Conservation (phyloP, 2,888 invertebrate genomes). For the Biston stratarius region DNA sequence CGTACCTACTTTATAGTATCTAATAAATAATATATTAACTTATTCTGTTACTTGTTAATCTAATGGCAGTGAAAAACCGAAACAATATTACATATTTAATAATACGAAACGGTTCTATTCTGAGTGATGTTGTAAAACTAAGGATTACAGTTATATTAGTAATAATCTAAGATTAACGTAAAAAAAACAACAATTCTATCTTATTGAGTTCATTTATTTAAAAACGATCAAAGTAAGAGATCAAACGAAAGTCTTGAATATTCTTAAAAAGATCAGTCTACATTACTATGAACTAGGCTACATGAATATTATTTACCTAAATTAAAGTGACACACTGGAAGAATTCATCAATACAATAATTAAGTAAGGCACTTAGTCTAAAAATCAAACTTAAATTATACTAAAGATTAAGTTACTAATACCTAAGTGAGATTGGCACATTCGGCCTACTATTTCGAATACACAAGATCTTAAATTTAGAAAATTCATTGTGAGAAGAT, state of each 20-base stretch:
- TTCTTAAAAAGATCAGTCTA: constrained; percentile 79
- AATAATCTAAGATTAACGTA: constrained; percentile 3
- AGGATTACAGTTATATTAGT: too few relatives aligned
- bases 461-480: constrained; percentile 46
- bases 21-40: too few relatives aligned
- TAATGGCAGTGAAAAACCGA: too few relatives aligned
- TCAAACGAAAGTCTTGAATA: constrained; percentile 84
- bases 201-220: constrained; percentile 63
- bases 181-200: constrained; percentile 40
- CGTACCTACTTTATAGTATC: too few relatives aligned
- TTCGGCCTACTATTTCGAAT: constrained; percentile 72
- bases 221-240: constrained; percentile 75
- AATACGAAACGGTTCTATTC: too few relatives aligned
- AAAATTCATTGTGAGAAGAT: constrained; percentile 38
- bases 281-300: constrained; percentile 44
- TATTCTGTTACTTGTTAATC: too few relatives aligned
- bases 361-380: constrained; percentile 36
- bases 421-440: constrained; percentile 73
- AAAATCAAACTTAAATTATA: constrained; percentile 45
- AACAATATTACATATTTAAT: too few relatives aligned
- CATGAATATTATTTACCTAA: constrained; percentile 34
- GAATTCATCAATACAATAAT: constrained; percentile 61
- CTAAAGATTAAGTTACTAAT: constrained; percentile 44
- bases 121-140: too few relatives aligned
- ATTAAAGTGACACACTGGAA: constrained; percentile 66